Conservation (phyloP, 92 coral and sea anemone genomes). For the Pocillopora grandis region DNA sequence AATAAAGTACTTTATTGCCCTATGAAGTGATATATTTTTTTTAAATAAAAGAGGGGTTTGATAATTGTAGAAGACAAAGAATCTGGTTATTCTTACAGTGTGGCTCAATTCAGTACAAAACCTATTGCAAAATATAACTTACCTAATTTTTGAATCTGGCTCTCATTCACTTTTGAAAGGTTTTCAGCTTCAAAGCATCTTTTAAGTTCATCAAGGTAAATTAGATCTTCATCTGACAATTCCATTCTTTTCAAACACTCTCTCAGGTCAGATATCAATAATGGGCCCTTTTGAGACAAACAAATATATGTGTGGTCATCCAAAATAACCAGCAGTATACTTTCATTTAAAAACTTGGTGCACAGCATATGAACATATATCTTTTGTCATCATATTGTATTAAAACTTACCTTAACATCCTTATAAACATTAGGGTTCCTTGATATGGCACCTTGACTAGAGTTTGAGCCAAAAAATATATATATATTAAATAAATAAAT, state of each 20-base stretch:
- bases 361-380: background rate
- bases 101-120: too few relatives aligned
- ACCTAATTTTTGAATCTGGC: background rate
- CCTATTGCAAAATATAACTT: background rate
- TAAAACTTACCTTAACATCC: conserved; percentile 18
- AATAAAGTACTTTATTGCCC: too few relatives aligned
- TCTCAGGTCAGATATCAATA: conserved; percentile 20
- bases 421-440: conserved; percentile 24
- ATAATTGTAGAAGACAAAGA: too few relatives aligned
- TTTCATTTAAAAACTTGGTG: too few relatives aligned
- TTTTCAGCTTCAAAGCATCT: conserved; percentile 7
- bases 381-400: background rate
- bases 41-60: too few relatives aligned
- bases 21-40: too few relatives aligned
- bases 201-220: conserved; percentile 40
- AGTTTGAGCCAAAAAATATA: background rate
- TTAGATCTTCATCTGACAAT: conserved; percentile 37
- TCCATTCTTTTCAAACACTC: conserved; percentile 35
- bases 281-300: conserved; percentile 13
- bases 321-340: too few relatives aligned
- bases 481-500: too few relatives aligned
- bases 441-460: conserved; percentile 27
- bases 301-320: background rate
- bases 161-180: conserved; percentile 12
- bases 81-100: too few relatives aligned